Evolutionary conservation across 2,113 vertebrate species (phyloP).

Genomic region (Mormoops blainvillei): DNA sequence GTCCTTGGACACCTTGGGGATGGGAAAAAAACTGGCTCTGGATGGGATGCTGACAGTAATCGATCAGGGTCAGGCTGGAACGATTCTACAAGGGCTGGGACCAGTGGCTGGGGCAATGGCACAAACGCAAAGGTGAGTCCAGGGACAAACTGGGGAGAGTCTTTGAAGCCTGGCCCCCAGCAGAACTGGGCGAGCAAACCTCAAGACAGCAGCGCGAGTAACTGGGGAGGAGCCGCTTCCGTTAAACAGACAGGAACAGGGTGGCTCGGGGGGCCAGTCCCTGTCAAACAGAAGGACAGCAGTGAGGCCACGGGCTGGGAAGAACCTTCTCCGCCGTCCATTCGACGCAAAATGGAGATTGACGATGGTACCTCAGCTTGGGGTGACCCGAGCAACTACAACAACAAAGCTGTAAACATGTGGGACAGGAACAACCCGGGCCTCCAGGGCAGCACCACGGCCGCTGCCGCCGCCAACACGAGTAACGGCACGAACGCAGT

Average conservation of each 20-base stretch:
- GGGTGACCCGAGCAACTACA: constrained; percentile 93
- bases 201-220: constrained; percentile 88
- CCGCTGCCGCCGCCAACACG: constrained; percentile 79
- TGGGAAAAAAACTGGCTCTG: constrained; percentile 89
- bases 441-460: constrained; percentile 84
- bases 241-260: constrained; percentile 91
- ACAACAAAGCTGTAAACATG: constrained; percentile 94
- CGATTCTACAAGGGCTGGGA: constrained; percentile 80
- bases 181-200: constrained; percentile 92
- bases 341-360: constrained; percentile 98
- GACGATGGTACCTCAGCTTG: constrained; percentile 99
- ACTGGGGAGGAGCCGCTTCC: constrained; percentile 93
- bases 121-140: constrained; percentile 82
- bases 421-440: constrained; percentile 97
- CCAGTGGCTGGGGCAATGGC: constrained; percentile 83
- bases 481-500: constrained; percentile 82
- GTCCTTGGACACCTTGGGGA: constrained; percentile 85
- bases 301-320: constrained; percentile 95
- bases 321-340: constrained; percentile 95
- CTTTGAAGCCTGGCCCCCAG: constrained; percentile 84
- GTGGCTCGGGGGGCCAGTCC: constrained; percentile 87
- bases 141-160: constrained; percentile 91
- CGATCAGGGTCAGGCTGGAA: constrained; percentile 84
- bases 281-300: constrained; percentile 87
- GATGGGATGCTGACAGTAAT: constrained; percentile 86